Conservation (phyloP, 2,797 vertebrate species). For the Neopelma chrysocephalum region DNA sequence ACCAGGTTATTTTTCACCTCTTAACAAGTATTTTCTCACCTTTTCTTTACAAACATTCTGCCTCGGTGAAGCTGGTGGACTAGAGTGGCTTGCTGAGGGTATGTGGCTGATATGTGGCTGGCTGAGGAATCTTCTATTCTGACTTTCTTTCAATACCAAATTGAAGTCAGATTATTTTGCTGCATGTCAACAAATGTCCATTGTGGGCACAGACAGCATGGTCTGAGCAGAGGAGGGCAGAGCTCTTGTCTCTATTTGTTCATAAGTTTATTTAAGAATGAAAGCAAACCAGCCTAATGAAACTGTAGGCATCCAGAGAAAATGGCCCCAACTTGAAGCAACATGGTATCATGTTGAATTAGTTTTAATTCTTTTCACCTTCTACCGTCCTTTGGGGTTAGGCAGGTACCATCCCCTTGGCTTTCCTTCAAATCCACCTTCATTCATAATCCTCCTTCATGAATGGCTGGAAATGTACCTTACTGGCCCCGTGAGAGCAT, state of each 20-base stretch:
- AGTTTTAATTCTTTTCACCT: not conserved
- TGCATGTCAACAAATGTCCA: not conserved
- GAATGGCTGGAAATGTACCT: not conserved
- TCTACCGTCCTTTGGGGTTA: not conserved
- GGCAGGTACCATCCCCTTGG: not conserved
- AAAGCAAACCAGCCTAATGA: not conserved
- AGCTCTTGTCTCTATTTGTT: not conserved
- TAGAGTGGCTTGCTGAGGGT: not conserved
- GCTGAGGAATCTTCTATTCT: not conserved
- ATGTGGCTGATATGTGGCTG: too few relatives aligned
- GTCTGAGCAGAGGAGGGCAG: not conserved
- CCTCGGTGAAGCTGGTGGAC: not conserved
- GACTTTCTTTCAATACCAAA: not conserved
- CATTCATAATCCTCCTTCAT: not conserved
- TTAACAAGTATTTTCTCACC: not conserved
- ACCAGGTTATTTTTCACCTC: not conserved
- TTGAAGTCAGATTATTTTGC: not conserved
- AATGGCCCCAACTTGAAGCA: not conserved
- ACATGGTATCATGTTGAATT: fast-evolving
- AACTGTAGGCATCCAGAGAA: not conserved
- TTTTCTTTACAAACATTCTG: not conserved
- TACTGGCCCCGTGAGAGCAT: fast-evolving
- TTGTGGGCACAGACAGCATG: not conserved
- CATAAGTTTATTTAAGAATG: not conserved
- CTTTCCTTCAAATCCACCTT: not conserved